Percentiles rank a stretch among this genome's conserved stretches.
These are phyloP conservation scores for Heterotilapia buettikoferi DNA, from an alignment of 2,113 vertebrate genomes.

Conservation along the genomic window DNA sequence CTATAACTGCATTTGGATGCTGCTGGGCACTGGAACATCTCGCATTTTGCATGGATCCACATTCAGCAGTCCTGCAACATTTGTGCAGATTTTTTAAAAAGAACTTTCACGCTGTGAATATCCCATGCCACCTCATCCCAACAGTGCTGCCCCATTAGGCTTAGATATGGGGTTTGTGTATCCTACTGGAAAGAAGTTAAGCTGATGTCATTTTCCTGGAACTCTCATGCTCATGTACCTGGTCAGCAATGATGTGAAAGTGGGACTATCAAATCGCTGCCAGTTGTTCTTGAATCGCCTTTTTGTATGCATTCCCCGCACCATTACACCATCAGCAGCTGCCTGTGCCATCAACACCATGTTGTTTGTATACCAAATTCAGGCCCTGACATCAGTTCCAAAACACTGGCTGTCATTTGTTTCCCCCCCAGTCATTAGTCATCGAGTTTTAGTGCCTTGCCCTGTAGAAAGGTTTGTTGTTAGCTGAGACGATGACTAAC, in stretches of 20 bases:
- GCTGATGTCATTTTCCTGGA: slow-evolving; percentile 36
- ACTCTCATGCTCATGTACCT: slow-evolving; percentile 15
- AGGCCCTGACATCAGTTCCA: neutral
- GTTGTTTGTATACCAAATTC: neutral
- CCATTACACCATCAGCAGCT: neutral
- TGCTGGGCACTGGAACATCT: neutral
- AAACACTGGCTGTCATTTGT: neutral
- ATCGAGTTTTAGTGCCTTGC: neutral
- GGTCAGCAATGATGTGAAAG: slow-evolving; percentile 17
- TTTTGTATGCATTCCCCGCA: slow-evolving; percentile 2
- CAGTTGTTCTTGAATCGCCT: neutral
- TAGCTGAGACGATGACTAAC: neutral
- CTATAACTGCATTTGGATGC: neutral
- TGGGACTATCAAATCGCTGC: slow-evolving; percentile 7
- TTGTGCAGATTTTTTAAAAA: neutral
- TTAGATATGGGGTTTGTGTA: neutral
- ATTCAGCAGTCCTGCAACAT: neutral
- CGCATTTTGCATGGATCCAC: neutral
- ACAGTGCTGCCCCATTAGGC: slow-evolving; percentile 18
- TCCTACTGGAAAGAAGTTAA: neutral
- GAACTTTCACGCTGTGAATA: neutral
- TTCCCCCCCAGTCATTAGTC: neutral
- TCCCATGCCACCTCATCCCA: neutral
- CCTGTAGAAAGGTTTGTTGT: neutral
- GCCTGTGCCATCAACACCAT: neutral